Percentiles rank a stretch among this genome's conserved stretches.
Evolutionary conservation across 2,888 invertebrate genomes (phyloP).

Genomic region (Lottia scabra): DNA sequence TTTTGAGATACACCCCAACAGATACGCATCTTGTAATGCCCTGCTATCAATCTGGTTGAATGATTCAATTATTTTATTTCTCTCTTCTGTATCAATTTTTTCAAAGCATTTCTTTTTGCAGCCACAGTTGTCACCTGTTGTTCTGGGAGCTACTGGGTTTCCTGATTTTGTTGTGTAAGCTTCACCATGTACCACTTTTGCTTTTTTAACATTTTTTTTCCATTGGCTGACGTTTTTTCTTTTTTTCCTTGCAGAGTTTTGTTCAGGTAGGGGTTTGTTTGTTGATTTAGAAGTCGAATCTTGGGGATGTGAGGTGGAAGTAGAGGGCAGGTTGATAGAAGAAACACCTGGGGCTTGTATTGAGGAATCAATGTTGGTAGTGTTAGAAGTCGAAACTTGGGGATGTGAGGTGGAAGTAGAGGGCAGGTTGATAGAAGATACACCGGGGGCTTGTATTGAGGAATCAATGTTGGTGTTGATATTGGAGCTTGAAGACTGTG

Average conservation of each 20-base stretch:
- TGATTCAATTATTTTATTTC: background rate
- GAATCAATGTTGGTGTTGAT: too few species aligned
- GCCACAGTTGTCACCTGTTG: constrained; percentile 5
- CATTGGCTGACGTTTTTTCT: background rate
- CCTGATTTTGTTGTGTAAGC: constrained; percentile 10
- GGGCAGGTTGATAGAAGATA: too few species aligned
- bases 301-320: too few species aligned
- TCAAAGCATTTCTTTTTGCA: constrained; percentile 10
- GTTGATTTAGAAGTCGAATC: too few species aligned
- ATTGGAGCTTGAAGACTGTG: too few species aligned
- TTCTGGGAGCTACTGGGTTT: constrained; percentile 4
- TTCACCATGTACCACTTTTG: constrained; percentile 9
- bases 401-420: too few species aligned
- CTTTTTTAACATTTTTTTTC: constrained; percentile 5
- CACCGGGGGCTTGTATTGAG: too few species aligned
- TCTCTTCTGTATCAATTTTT: background rate
- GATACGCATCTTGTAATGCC: constrained; percentile 2
- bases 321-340: too few species aligned
- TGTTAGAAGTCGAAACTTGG: too few species aligned
- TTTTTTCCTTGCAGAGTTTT: constrained; percentile 9
- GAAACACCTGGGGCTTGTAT: too few species aligned
- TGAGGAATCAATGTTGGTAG: too few species aligned
- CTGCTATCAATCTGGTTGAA: constrained; percentile 9
- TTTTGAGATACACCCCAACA: constrained; percentile 7
- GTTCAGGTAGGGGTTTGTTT: too few species aligned